Evolutionary conservation across 1,140 invertebrate species (phyloP).

Genomic region (Pogonomyrmex californicus): DNA sequence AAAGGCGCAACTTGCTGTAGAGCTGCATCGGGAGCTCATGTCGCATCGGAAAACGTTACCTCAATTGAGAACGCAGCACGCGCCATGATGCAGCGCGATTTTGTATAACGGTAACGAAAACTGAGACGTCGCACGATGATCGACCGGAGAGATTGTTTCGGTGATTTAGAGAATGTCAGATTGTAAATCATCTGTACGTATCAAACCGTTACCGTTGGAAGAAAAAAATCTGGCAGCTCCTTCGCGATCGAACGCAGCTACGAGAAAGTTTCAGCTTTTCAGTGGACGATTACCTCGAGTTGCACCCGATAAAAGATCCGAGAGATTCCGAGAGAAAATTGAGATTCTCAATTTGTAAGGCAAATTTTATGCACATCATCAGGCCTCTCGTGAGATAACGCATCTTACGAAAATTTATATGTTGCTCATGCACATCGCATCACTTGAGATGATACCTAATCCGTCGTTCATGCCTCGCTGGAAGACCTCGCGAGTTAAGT

Average conservation of each 20-base stretch:
- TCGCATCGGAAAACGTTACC: constrained; percentile 60
- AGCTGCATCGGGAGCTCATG: constrained; percentile 29
- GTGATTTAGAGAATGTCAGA: constrained; percentile 42
- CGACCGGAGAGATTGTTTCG: constrained; percentile 28
- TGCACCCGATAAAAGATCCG: no score
- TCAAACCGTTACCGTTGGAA: constrained; percentile 21
- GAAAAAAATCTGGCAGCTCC: constrained; percentile 5
- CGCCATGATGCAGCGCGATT: constrained; percentile 68
- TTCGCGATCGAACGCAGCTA: background rate
- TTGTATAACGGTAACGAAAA: constrained; percentile 65
- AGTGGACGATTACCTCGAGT: background rate
- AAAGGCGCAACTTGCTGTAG: constrained; percentile 21
- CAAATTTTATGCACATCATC: background rate
- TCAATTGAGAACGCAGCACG: constrained; percentile 66
- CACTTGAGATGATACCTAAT: constrained; percentile 24
- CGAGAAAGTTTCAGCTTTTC: background rate
- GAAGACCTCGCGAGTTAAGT: constrained; percentile 22
- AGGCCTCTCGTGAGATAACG: background rate
- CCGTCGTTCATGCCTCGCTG: background rate
- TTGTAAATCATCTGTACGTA: constrained; percentile 30
- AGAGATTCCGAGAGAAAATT: background rate
- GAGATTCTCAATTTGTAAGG: background rate
- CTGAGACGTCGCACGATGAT: constrained; percentile 10
- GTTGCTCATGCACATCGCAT: background rate
- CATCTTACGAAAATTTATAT: background rate